These are phyloP conservation scores for Hypsopygia costalis DNA, from an alignment of 2,888 invertebrate genomes.

Conservation along the genomic window DNA sequence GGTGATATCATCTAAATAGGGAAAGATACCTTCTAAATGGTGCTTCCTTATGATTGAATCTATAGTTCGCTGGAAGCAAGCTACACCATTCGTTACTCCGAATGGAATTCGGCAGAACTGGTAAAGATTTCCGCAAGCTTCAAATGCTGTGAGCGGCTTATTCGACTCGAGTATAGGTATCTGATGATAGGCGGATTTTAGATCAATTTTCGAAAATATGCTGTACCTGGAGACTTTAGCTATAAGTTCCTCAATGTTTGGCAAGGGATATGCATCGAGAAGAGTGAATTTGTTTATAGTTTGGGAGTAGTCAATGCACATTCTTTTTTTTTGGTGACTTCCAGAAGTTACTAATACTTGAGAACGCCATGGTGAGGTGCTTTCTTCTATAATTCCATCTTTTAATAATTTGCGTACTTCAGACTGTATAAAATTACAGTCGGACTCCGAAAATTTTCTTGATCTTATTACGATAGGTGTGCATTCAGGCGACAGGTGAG, in stretches of 20 bases:
- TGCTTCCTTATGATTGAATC: slow-evolving; percentile 11
- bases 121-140: slow-evolving; percentile 2
- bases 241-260: slow-evolving; percentile 6
- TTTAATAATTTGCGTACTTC: not conserved
- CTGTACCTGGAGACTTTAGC: slow-evolving; percentile 4
- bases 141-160: not conserved
- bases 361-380: not conserved
- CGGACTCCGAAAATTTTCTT: not conserved
- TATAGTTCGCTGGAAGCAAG: too few relatives aligned
- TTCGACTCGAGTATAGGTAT: not conserved
- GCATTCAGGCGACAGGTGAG: too few relatives aligned
- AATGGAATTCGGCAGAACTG: slow-evolving; percentile 7
- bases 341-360: not conserved
- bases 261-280: slow-evolving; percentile 7
- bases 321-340: not conserved
- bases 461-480: too few relatives aligned
- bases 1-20: slow-evolving; percentile 21
- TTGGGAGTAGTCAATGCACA: slow-evolving; percentile 9
- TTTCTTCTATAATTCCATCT: not conserved
- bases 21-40: slow-evolving; percentile 11
- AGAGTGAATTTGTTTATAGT: slow-evolving; percentile 9
- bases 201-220: not conserved
- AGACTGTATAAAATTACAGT: too few relatives aligned
- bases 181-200: not conserved
- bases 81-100: slow-evolving; percentile 11